These are phyloP conservation scores for Parapristionchus giblindavisi DNA, from an alignment of 2,888 invertebrate species.

Conservation along the genomic window DNA sequence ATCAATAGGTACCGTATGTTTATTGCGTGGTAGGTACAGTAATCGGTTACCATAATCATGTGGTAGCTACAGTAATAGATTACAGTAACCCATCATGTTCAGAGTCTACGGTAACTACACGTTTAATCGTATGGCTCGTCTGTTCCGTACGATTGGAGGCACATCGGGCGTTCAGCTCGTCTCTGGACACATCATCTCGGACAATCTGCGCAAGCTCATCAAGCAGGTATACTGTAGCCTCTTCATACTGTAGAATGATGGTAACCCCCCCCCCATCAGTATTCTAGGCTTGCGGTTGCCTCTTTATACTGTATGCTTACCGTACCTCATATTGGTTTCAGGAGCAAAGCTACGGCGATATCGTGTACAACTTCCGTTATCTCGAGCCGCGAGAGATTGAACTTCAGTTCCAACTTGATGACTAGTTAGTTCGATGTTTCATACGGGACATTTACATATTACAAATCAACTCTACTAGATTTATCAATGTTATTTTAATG, in stretches of 20 bases:
- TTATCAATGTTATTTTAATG: background rate
- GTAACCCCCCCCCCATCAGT: background rate
- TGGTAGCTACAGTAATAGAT: no score
- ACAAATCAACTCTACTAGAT: slow-evolving; percentile 17
- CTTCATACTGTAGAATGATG: background rate
- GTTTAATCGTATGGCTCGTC: slow-evolving; percentile 47
- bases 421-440: slow-evolving; percentile 40
- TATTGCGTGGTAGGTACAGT: no score
- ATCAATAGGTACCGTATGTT: background rate
- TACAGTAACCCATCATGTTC: background rate
- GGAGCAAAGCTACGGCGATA: slow-evolving; percentile 45
- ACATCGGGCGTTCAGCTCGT: slow-evolving; percentile 51
- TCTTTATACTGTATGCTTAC: background rate
- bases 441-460: no score
- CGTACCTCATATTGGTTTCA: slow-evolving; percentile 35
- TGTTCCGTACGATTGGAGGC: slow-evolving; percentile 50
- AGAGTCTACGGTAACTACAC: slow-evolving; percentile 51
- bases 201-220: slow-evolving; percentile 43
- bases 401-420: slow-evolving; percentile 40
- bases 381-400: slow-evolving; percentile 44
- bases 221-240: slow-evolving; percentile 48
- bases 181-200: slow-evolving; percentile 54
- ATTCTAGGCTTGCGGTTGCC: background rate
- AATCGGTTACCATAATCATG: no score
- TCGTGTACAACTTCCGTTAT: slow-evolving; percentile 54